Evolutionary conservation across 2,797 vertebrate species (phyloP).

Genomic region (Chloroceryle inda): DNA sequence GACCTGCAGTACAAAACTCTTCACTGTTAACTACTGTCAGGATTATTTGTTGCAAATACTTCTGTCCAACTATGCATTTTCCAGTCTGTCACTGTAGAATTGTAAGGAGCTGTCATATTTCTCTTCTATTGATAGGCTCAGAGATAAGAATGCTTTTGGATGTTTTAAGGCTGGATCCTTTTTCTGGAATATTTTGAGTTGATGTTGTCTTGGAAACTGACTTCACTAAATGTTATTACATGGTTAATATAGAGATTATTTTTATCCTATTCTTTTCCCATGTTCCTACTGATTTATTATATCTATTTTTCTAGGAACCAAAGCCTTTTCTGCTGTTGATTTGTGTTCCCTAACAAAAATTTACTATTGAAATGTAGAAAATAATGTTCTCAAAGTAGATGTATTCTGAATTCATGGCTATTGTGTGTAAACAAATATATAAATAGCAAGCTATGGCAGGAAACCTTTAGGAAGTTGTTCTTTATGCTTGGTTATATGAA

Average conservation of each 20-base stretch:
- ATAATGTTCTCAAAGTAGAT: background rate
- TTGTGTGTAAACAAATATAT: background rate
- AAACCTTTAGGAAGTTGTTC: background rate
- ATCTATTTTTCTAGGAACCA: background rate
- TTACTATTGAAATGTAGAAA: background rate
- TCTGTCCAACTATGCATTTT: background rate
- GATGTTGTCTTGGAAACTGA: slow-evolving; percentile 61
- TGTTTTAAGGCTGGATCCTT: background rate
- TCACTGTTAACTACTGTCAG: background rate
- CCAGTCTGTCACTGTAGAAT: background rate
- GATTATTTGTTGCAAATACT: background rate
- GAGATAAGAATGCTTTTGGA: background rate
- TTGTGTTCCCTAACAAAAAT: background rate
- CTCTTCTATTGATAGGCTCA: background rate
- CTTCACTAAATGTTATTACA: slow-evolving; percentile 23
- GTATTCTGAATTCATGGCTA: background rate
- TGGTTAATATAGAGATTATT: slow-evolving; percentile 15
- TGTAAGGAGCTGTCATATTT: background rate
- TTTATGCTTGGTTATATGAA: background rate
- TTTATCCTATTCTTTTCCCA: slow-evolving; percentile 34
- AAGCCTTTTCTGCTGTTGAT: background rate
- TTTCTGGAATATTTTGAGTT: slow-evolving; percentile 24
- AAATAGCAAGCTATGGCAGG: background rate
- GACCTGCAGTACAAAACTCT: background rate
- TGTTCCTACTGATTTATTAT: background rate